phyloP scores from a whole-genome alignment of 2,888 invertebrate genomes.

The Microplitis manilae region DNA sequence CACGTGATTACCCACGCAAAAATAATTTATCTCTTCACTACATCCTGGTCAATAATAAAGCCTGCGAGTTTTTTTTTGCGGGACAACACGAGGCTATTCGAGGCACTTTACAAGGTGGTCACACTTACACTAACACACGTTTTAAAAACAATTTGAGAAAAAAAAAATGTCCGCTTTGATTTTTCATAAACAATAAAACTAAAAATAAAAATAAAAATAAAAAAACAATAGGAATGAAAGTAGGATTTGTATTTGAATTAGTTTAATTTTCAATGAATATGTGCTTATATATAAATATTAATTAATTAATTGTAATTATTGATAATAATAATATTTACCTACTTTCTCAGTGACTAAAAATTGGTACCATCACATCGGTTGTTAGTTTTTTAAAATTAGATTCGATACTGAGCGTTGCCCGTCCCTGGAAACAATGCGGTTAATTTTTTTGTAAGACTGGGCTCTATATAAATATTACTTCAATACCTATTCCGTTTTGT shows the following conservation, averaged over 20 bases:
- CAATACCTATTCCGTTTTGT: constrained; percentile 67
- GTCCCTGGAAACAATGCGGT: constrained; percentile 70
- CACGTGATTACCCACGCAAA: constrained; percentile 64
- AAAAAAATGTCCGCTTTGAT: constrained; percentile 68
- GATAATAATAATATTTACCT: constrained; percentile 68
- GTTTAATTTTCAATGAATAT: constrained; percentile 68
- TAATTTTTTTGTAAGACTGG: constrained; percentile 71
- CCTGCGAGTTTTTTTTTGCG: constrained; percentile 58
- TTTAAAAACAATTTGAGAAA: constrained; percentile 55
- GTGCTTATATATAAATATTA: constrained; percentile 61
- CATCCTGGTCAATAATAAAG: constrained; percentile 58
- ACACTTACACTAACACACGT: constrained; percentile 51
- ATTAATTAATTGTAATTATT: constrained; percentile 1
- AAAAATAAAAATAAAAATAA: constrained; percentile 56
- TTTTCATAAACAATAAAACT: constrained; percentile 55
- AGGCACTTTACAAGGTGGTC: constrained; percentile 69
- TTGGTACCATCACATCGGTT: constrained; percentile 67
- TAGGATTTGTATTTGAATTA: constrained; percentile 72
- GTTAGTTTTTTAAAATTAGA: constrained; percentile 60
- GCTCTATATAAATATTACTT: constrained; percentile 71
- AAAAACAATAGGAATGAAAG: constrained; percentile 67
- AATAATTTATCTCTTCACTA: constrained; percentile 41
- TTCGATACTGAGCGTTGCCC: constrained; percentile 68
- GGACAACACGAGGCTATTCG: constrained; percentile 66
- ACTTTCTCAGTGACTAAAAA: constrained; percentile 66